phyloP scores from a whole-genome alignment of 2,888 invertebrate species.

The Eupithecia tripunctaria region DNA sequence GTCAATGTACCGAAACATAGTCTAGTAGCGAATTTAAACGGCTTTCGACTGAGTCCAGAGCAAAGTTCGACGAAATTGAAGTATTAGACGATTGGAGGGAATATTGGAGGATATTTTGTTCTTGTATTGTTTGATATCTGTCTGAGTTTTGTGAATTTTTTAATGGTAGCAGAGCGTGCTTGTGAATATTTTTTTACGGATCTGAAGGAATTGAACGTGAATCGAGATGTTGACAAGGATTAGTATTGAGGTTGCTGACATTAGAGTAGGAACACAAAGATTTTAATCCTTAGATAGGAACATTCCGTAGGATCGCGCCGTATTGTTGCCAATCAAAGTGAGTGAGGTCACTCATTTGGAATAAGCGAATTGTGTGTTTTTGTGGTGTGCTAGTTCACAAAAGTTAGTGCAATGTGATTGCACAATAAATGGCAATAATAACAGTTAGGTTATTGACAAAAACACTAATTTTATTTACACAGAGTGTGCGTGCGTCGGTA shows the following conservation, averaged over 20 bases:
- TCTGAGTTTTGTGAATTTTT: slow-evolving; percentile 8
- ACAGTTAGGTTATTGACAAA: no score
- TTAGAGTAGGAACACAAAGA: no score
- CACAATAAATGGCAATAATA: no score
- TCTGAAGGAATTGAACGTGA: not conserved
- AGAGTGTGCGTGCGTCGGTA: no score
- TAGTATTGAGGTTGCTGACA: not conserved
- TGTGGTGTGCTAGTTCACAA: no score
- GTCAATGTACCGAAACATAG: slow-evolving; percentile 33
- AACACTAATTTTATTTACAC: no score
- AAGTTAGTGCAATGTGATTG: no score
- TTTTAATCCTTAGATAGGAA: no score
- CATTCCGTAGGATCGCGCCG: no score
- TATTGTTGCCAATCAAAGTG: no score
- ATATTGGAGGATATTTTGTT: slow-evolving; percentile 12
- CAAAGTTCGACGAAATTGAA: slow-evolving; percentile 40
- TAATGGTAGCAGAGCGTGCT: slow-evolving; percentile 5
- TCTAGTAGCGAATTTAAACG: slow-evolving; percentile 30
- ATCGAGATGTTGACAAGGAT: not conserved
- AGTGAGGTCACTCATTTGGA: no score
- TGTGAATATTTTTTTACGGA: slow-evolving; percentile 6
- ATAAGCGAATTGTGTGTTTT: no score
- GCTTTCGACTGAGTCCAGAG: slow-evolving; percentile 35
- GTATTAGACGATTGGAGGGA: slow-evolving; percentile 23
- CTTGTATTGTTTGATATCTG: slow-evolving; percentile 18